Conservation (phyloP, 2,113 vertebrate species). For the Eulemur macaco region DNA sequence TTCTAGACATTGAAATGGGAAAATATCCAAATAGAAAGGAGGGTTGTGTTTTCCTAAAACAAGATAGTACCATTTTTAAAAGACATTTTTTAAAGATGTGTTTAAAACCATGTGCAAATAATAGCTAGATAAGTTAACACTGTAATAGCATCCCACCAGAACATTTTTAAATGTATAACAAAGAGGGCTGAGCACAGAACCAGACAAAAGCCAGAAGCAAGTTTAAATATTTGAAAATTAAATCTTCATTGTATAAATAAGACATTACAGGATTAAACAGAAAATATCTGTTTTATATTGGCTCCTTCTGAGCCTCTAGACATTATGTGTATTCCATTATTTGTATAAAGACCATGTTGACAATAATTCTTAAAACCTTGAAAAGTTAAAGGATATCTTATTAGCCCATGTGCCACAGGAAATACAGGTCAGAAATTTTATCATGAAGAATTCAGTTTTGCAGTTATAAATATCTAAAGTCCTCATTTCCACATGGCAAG, state of each 20-base stretch:
- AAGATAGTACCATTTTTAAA: not conserved
- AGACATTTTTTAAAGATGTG: conserved; percentile 36
- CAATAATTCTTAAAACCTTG: conserved; percentile 43
- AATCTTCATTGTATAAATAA: conserved; percentile 74
- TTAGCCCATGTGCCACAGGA: not conserved
- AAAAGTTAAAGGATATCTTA: conserved; percentile 37
- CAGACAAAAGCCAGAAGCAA: conserved; percentile 69
- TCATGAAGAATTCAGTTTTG: not conserved
- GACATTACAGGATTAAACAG: conserved; percentile 73
- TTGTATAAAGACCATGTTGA: not conserved
- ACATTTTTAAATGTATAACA: conserved; percentile 49
- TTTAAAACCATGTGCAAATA: conserved; percentile 50
- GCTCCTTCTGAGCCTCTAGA: conserved; percentile 21
- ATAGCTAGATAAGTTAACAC: conserved; percentile 51
- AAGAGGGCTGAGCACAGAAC: not conserved
- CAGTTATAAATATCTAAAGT: not conserved
- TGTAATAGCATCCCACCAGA: conserved; percentile 4
- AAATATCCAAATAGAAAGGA: conserved; percentile 11
- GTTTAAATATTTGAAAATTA: conserved; percentile 74
- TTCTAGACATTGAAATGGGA: not conserved
- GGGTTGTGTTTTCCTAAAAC: conserved; percentile 9
- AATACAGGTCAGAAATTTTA: not conserved
- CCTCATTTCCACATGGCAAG: not conserved
- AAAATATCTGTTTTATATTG: conserved; percentile 71
- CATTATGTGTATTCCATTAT: conserved; percentile 50